Evolutionary conservation across 2,797 vertebrate genomes (phyloP).

Genomic region (Leptatherina wallacei): DNA sequence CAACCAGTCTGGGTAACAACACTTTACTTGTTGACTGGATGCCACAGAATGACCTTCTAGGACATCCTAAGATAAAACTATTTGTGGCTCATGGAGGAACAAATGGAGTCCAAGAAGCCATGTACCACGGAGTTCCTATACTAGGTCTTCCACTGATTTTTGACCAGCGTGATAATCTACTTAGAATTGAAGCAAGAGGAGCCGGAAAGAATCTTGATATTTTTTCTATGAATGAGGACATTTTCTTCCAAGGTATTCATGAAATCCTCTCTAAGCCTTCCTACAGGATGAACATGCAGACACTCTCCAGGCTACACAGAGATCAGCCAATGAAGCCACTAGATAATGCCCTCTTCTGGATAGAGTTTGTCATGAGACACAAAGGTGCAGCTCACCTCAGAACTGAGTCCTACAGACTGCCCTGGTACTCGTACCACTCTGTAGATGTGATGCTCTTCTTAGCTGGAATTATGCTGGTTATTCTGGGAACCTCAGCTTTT

Average conservation of each 20-base stretch:
- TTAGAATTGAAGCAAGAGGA: slow-evolving; percentile 63
- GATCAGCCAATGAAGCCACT: slow-evolving; percentile 71
- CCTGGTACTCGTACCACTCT: slow-evolving; percentile 77
- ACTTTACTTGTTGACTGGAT: slow-evolving; percentile 80
- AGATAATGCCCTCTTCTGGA: slow-evolving; percentile 81
- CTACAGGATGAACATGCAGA: slow-evolving; percentile 78
- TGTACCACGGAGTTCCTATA: slow-evolving; percentile 75
- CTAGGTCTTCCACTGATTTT: slow-evolving; percentile 75
- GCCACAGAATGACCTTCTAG: slow-evolving; percentile 82
- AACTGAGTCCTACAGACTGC: slow-evolving; percentile 73
- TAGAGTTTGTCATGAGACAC: slow-evolving; percentile 78
- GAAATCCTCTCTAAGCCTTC: slow-evolving; percentile 77
- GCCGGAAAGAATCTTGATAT: slow-evolving; percentile 69
- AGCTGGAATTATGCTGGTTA: slow-evolving; percentile 22
- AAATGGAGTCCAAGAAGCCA: slow-evolving; percentile 76
- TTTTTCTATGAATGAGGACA: slow-evolving; percentile 44
- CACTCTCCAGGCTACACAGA: slow-evolving; percentile 72
- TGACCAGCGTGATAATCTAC: slow-evolving; percentile 78
- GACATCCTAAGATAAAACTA: slow-evolving; percentile 70
- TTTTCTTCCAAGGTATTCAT: slow-evolving; percentile 66
- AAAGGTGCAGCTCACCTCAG: slow-evolving; percentile 75
- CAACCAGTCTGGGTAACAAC: slow-evolving; percentile 75
- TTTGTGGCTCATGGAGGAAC: slow-evolving; percentile 82
- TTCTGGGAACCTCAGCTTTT: slow-evolving; percentile 19
- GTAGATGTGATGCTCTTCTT: slow-evolving; percentile 70